Base-by-base conservation (phyloP, 2,113 vertebrate genomes). In the Corydoras maculifer region DNA sequence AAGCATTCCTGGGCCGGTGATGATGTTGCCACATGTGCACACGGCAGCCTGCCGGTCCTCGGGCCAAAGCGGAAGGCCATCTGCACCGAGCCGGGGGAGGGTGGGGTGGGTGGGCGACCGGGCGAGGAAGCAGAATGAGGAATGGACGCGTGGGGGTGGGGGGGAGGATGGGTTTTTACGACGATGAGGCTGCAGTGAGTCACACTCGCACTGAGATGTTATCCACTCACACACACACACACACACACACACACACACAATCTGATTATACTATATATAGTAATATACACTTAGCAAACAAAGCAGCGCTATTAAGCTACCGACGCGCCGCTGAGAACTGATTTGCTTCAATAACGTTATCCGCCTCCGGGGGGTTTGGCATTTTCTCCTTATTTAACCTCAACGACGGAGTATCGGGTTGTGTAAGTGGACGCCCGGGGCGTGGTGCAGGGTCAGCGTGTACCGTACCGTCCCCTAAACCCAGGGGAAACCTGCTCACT, bases 121-220 rank as follows among this genome's bases (percentile, higher is more conserved):
- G 68, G 66, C 58, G 49, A 13, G 50, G 48, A 51, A 29, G 48
- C 25, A 64, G 53, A 31, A 53, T 32, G 14, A 50, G 69, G 53
- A 70, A 59, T 53, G 68, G 62, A n/a, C 10, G 50, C 8, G 31
- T 25, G 3, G 62, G 65, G 72, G 54, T 29, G 15, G 60, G 65
- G 75, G 32, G 50, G 65, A 67, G 69, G 64, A 72, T 65, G 65
- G 58, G 61, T 11, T 48, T 31, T 9, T 43, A 43, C 58, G 12
- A 60, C 32, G 58, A 69, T 75, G 35, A 77, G 31, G 53, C 50
- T 67, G 15, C 64, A 15, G 58, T 50, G 66, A 75, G 68, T 66
- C 62, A 72, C 77, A 68, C 32, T 62, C 75, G 75, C 62, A 76
- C 62, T 9, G 57, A 15, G 59, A 14, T 72, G 51, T 68, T 68